These are phyloP conservation scores for Pharmacophagus antenor DNA, from an alignment of 2,888 invertebrate species.

Conservation along the genomic window DNA sequence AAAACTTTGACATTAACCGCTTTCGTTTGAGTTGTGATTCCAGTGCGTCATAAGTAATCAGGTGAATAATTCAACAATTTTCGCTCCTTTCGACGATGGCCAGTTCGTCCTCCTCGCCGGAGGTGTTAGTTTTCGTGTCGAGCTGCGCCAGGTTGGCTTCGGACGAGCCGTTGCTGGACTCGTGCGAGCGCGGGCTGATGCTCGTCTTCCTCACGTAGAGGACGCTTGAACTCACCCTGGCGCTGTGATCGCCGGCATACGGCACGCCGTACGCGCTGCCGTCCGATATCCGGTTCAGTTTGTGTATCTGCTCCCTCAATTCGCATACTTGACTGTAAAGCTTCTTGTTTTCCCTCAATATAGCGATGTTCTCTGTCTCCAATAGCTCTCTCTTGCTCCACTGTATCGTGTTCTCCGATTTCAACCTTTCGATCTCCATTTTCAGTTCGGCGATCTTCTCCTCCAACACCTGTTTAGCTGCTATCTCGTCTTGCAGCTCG, in stretches of 20 bases:
- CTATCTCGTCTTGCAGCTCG: slow-evolving; percentile 71
- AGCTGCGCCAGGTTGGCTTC: slow-evolving; percentile 65
- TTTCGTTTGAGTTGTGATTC: slow-evolving; percentile 15
- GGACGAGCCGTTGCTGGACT: slow-evolving; percentile 70
- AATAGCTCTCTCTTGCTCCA: slow-evolving; percentile 95
- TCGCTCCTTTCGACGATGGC: slow-evolving; percentile 67
- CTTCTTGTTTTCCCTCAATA: slow-evolving; percentile 95
- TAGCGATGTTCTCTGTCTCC: slow-evolving; percentile 92
- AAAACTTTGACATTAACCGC: slow-evolving; percentile 19
- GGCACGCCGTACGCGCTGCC: slow-evolving; percentile 57
- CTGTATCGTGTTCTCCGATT: slow-evolving; percentile 95
- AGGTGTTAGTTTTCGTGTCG: slow-evolving; percentile 68
- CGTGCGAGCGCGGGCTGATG: slow-evolving; percentile 67
- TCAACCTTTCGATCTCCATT: slow-evolving; percentile 89
- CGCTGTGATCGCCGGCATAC: slow-evolving; percentile 42
- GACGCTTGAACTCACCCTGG: slow-evolving; percentile 62
- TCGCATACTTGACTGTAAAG: slow-evolving; percentile 79
- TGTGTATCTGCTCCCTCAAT: slow-evolving; percentile 71
- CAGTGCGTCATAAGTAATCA: slow-evolving; percentile 26
- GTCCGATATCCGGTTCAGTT: slow-evolving; percentile 71
- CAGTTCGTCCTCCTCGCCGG: slow-evolving; percentile 71
- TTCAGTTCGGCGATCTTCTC: slow-evolving; percentile 67
- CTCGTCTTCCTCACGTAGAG: slow-evolving; percentile 65
- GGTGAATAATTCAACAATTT: slow-evolving; percentile 35
- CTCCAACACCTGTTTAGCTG: slow-evolving; percentile 71